A percentile compares a stretch with the other conserved stretches of the same genome.
Evolutionary conservation across 1,140 invertebrate genomes (phyloP).

Genomic region (Papilio machaon): DNA sequence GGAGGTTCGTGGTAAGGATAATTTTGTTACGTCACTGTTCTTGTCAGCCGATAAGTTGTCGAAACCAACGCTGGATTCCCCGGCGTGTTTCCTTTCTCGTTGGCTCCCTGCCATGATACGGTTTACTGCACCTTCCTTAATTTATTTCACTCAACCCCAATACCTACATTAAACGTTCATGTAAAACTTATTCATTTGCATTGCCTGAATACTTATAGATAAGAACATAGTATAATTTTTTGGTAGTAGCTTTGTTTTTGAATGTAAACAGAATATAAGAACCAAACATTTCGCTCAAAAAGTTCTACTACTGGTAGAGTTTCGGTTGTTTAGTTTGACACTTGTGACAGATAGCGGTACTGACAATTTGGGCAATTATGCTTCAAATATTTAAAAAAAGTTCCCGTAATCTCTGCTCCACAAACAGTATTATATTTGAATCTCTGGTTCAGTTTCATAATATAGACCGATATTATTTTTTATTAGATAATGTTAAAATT

Average conservation of each 20-base stretch:
- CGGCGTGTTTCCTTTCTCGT: background rate
- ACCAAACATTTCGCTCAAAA: too few species aligned
- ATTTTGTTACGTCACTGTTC: slow-evolving; percentile 18
- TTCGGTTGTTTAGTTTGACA: too few species aligned
- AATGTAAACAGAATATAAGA: too few species aligned
- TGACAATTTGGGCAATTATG: too few species aligned
- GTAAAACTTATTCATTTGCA: background rate
- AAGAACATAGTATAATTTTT: background rate
- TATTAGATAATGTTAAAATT: background rate
- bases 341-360: too few species aligned
- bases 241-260: background rate
- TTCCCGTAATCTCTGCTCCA: too few species aligned
- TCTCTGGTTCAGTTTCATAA: too few species aligned
- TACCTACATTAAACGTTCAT: slow-evolving; percentile 5
- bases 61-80: background rate
- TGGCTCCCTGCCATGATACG: slow-evolving; percentile 19
- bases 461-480: too few species aligned
- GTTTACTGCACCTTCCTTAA: slow-evolving; percentile 19
- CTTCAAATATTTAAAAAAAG: too few species aligned
- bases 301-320: too few species aligned
- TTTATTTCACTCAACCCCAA: slow-evolving; percentile 29
- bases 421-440: too few species aligned
- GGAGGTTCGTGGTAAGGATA: background rate
- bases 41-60: background rate
- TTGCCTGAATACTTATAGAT: slow-evolving; percentile 1